phyloP scores from a whole-genome alignment of 1,140 invertebrate species.

The Cecropterus lyciades region DNA sequence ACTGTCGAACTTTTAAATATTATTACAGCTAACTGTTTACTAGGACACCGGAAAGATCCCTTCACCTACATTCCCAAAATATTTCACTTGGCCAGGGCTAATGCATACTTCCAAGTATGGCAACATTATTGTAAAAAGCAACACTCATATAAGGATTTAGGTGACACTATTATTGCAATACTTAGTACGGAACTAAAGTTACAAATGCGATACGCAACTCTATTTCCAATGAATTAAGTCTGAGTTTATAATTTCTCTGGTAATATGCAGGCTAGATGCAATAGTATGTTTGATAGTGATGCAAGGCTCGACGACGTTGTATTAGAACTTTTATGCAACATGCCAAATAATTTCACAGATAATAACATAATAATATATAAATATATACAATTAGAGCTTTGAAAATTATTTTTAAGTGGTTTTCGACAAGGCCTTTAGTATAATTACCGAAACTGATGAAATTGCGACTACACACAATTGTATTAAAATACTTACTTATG shows the following conservation, averaged over 20 bases:
- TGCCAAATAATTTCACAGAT: constrained; percentile 11
- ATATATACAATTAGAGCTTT: no score
- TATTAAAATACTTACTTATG: no score
- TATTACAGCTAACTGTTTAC: neutral
- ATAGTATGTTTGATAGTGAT: constrained; percentile 21
- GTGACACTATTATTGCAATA: constrained; percentile 38
- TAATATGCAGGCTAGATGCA: constrained; percentile 16
- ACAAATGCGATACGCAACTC: neutral
- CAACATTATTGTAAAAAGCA: constrained; percentile 27
- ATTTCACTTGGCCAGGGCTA: neutral
- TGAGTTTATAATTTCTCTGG: neutral
- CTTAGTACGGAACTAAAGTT: constrained; percentile 9
- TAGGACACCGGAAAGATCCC: constrained; percentile 5
- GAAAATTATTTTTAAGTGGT: no score
- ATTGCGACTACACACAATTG: no score
- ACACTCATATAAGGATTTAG: constrained; percentile 43
- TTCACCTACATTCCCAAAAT: constrained; percentile 10
- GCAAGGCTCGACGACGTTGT: constrained; percentile 18
- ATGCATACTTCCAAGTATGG: constrained; percentile 7
- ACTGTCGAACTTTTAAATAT: no score
- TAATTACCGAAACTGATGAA: no score
- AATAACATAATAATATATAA: constrained; percentile 11
- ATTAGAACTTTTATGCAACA: constrained; percentile 21
- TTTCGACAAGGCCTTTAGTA: no score
- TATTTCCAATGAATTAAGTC: constrained; percentile 12